A percentile compares a stretch with the other conserved stretches of the same genome.
Conservation (phyloP, 2,797 vertebrate species). For the Parauchenoglanis punctatus region DNA sequence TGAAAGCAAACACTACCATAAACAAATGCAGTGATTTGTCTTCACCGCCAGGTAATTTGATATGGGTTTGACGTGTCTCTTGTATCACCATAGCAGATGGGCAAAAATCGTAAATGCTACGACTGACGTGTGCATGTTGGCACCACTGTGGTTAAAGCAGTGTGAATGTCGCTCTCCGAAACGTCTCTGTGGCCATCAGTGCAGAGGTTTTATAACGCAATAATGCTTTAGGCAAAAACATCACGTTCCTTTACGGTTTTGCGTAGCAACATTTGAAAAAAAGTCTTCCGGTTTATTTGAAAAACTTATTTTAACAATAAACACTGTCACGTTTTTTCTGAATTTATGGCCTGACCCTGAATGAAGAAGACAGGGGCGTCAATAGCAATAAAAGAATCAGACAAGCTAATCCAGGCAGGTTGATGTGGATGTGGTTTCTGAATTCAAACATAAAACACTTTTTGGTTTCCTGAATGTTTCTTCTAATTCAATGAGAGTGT, state of each 20-base stretch:
- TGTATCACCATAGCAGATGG: background rate
- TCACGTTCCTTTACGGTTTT: background rate
- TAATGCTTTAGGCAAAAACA: background rate
- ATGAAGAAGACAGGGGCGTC: background rate
- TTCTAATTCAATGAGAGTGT: background rate
- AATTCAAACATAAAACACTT: slow-evolving; percentile 19
- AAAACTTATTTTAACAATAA: background rate
- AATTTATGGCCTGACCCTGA: background rate
- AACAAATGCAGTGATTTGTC: background rate
- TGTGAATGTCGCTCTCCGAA: background rate
- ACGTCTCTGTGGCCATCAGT: background rate
- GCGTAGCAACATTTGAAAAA: background rate
- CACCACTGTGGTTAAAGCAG: background rate
- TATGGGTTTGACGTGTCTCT: background rate
- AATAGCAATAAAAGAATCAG: background rate
- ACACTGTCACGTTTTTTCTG: background rate
- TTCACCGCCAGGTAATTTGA: background rate
- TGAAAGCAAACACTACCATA: background rate
- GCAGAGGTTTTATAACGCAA: background rate
- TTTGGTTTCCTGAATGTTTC: slow-evolving; percentile 11
- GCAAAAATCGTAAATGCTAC: background rate
- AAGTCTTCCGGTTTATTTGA: background rate
- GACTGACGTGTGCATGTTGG: background rate
- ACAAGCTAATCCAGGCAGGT: background rate
- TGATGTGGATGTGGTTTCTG: slow-evolving; percentile 8